A percentile compares a stretch with the other conserved stretches of the same genome.
These are phyloP conservation scores for Centrocercus urophasianus DNA, from an alignment of 2,113 vertebrate genomes.

Conservation along the genomic window DNA sequence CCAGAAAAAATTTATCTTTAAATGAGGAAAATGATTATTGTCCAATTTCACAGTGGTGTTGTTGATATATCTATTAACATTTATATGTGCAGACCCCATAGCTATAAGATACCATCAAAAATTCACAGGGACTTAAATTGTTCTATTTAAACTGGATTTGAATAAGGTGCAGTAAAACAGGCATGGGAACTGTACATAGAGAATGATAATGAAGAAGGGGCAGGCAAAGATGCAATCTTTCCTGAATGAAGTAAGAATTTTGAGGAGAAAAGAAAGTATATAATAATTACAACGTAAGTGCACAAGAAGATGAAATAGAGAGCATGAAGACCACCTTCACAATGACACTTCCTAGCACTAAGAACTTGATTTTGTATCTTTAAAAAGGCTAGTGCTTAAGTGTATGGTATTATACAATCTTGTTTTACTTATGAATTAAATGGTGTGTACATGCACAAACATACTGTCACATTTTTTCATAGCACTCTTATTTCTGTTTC, in stretches of 20 bases:
- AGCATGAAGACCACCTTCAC: neutral
- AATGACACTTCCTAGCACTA: neutral
- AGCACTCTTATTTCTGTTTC: neutral
- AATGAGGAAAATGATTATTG: neutral
- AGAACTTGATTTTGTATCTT: neutral
- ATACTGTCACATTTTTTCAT: neutral
- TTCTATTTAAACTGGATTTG: neutral
- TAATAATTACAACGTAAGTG: neutral
- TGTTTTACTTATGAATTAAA: neutral
- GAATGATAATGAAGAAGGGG: neutral
- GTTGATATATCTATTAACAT: neutral
- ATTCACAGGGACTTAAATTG: neutral
- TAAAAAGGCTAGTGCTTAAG: neutral
- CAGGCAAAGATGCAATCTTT: neutral
- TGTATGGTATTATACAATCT: neutral
- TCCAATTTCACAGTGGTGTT: neutral
- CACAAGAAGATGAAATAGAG: neutral
- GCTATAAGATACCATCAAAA: neutral
- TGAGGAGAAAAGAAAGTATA: neutral
- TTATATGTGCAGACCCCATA: neutral
- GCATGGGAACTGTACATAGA: neutral
- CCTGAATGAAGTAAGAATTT: neutral
- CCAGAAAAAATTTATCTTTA: neutral
- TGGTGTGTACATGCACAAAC: neutral
- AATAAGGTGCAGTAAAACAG: accelerated